Evolutionary conservation across 2,113 vertebrate species (phyloP).

Genomic region (Anseranas semipalmata): DNA sequence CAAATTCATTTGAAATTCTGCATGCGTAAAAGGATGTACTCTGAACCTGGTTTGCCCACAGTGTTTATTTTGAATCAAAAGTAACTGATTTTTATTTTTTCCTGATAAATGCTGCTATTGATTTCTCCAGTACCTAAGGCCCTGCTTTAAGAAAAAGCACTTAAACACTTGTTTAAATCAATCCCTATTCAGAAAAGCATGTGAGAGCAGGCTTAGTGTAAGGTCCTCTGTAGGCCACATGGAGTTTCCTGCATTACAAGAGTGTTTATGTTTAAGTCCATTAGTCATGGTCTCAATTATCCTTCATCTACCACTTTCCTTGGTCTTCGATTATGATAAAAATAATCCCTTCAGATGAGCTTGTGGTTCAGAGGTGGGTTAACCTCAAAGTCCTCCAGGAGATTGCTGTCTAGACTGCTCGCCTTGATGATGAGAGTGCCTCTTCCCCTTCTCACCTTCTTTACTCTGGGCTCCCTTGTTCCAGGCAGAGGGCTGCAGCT

Average conservation of each 20-base stretch:
- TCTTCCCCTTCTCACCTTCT: neutral
- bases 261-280: neutral
- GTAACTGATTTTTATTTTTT: neutral
- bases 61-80: neutral
- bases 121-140: neutral
- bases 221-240: neutral
- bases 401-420: neutral
- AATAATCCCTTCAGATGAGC: neutral
- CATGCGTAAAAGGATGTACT: neutral
- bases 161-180: neutral
- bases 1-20: neutral
- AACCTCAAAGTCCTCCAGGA: neutral
- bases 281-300: neutral
- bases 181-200: neutral
- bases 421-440: neutral
- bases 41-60: neutral
- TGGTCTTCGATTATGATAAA: neutral
- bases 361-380: neutral
- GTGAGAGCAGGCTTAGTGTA: neutral
- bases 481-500: neutral
- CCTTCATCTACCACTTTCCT: neutral
- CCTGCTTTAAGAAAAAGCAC: neutral
- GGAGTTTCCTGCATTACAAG: neutral
- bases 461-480: neutral
- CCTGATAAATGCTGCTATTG: constrained; percentile 30